Evolutionary conservation across 2,888 invertebrate genomes (phyloP).

Genomic region (Peribatodes rhomboidaria): DNA sequence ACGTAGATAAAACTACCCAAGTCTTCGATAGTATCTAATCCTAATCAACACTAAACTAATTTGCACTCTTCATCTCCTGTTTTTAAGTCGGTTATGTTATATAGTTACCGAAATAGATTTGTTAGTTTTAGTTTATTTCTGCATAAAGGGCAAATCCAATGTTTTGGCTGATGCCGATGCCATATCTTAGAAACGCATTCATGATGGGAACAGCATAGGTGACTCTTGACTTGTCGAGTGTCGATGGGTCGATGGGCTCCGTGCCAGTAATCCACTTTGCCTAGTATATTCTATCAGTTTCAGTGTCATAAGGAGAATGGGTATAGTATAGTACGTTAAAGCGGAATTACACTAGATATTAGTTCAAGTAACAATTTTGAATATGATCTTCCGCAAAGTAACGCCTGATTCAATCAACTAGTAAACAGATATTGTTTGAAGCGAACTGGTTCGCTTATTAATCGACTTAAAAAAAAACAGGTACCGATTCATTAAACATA

Average conservation of each 20-base stretch:
- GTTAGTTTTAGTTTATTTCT: constrained; percentile 3
- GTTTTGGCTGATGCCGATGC: constrained; percentile 23
- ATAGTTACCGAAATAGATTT: constrained; percentile 3
- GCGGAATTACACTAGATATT: too few relatives aligned
- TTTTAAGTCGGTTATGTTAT: not conserved
- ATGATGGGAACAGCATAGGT: constrained; percentile 21
- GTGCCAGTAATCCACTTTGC: constrained; percentile 21
- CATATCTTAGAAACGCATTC: constrained; percentile 24
- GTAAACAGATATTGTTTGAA: too few relatives aligned
- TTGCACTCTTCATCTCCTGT: not conserved
- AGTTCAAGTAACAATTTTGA: too few relatives aligned
- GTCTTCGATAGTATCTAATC: too few relatives aligned
- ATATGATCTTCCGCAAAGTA: too few relatives aligned
- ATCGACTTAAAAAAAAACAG: too few relatives aligned
- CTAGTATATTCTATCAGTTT: constrained; percentile 11
- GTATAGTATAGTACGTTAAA: not conserved
- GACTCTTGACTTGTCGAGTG: constrained; percentile 15
- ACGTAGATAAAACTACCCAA: too few relatives aligned
- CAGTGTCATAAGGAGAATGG: not conserved
- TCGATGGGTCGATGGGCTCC: constrained; percentile 15
- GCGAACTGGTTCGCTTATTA: not conserved
- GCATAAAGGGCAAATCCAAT: constrained; percentile 21
- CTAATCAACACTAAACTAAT: not conserved
- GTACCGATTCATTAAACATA: too few relatives aligned
- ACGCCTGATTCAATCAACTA: too few relatives aligned